These are phyloP conservation scores for Tichodroma muraria DNA, from an alignment of 2,113 vertebrate species.

Conservation along the genomic window DNA sequence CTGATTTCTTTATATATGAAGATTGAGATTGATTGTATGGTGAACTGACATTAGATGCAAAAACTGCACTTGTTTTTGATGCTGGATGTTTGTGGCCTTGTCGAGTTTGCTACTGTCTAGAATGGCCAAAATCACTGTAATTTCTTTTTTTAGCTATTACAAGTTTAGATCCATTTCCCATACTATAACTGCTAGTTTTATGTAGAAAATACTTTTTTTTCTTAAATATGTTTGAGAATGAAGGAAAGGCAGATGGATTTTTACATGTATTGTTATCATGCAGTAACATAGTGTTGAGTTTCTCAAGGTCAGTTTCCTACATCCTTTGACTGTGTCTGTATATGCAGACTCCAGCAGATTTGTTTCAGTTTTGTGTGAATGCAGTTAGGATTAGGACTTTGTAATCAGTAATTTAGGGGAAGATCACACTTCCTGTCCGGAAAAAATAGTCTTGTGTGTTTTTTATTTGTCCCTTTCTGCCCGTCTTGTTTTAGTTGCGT, in stretches of 20 bases:
- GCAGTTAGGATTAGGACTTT: background rate
- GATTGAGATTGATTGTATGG: background rate
- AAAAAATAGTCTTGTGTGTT: background rate
- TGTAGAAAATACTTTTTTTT: background rate
- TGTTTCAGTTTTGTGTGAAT: background rate
- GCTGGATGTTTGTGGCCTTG: background rate
- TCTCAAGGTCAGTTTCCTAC: background rate
- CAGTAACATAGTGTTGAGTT: background rate
- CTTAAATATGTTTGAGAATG: background rate
- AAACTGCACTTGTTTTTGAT: background rate
- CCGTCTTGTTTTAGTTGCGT: background rate
- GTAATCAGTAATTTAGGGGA: constrained; percentile 27
- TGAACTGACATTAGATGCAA: background rate
- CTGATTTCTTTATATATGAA: background rate
- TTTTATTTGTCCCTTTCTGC: background rate
- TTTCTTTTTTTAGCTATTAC: background rate
- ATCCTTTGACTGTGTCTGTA: background rate
- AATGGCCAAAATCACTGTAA: background rate
- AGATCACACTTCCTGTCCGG: background rate
- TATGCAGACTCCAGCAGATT: background rate
- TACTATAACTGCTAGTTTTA: background rate
- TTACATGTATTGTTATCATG: background rate
- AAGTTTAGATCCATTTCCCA: background rate
- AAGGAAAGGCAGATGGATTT: background rate
- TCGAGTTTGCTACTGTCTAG: background rate